Evolutionary conservation across 2,797 vertebrate genomes (phyloP), one percentile per base, ranked within the genome.

Genomic region (Apodemus agrarius): DNA sequence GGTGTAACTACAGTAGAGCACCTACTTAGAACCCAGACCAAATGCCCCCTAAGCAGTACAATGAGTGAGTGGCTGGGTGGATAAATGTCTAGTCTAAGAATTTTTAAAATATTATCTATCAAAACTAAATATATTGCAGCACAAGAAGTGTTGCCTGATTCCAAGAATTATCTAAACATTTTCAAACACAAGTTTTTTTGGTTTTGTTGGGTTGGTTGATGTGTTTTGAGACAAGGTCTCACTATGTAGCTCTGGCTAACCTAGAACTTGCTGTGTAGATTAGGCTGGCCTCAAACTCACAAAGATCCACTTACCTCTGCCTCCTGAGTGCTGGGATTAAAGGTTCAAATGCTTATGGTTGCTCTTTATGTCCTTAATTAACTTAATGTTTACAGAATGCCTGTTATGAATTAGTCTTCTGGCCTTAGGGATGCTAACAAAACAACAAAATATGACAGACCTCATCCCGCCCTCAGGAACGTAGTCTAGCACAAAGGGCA

Each of bases 101-200:
- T 54, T 72, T 85, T 74, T 83, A 40, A n/a, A 85, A 80, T 91
- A 91, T 91, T 83, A 49, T 43, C 63, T 86, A 81, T 43, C 59
- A 43, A 61, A 83, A 24, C 13, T 29, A 83, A 31, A 79, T 52
- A 10, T 4, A 17, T 54, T 34, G 9, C 17, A 6, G 19, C 81
- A 43, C 37, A 83, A 83, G 24, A 63, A 63, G 16, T 43, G 7
- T 43, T 43, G 59, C 61, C 59, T 83, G 37, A 83, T 40, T 63
- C 59, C 4, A 83, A 88, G 46, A 96, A 90, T 92, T 91, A 67
- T 34, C 72, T 90, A 91, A 69, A 76, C 89, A 78, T 88, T 95
- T 94, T 93, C 83, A 94, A 88, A 78, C 69, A 76, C 22, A 37
- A 59, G 3, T 11, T 11, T 63, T 83, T 83, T 83, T 83, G 24